Evolutionary conservation across 2,888 invertebrate genomes (phyloP), one percentile per base, ranked within the genome.

Genomic region (Patella ulyssiponensis): DNA sequence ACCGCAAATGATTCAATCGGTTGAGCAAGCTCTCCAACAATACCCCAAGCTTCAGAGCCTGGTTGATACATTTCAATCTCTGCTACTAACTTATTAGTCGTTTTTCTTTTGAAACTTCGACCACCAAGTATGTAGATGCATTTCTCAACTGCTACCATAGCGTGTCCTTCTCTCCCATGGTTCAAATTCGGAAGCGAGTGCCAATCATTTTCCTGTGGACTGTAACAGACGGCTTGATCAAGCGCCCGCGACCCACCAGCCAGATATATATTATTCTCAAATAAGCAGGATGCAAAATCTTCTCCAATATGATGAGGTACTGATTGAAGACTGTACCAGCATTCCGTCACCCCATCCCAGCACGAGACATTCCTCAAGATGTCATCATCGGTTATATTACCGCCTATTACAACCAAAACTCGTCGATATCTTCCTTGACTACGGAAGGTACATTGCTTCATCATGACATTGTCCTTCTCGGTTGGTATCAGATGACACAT

Each of bases 191-290:
- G 58, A 69, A 77, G 74, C 1, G 14, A 44, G 33, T 72, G 71
- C 80, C 80, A 80, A 17, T 69, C 52, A 52, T 80, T 80, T 27
- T 74, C 69, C 44, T 20, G 51, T 11, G 77, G 74, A n/a, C 51
- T 73, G 80, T 77, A 80, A 69, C 76, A 73, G 5, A 76, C 44
- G n/a, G 77, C 69, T 1, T 69, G 33, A 51, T 76, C 75, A 17
- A 77, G 73, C 9, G 71, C 72, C 20, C 76, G 69, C n/a, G 80
- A 80, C 1, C 80, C 80, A 14, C 80, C 80, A n/a, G 76, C 69
- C 20, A 80, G 71, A 56, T 80, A 80, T 23, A 80, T 44, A 58
- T 78, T 74, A 52, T 78, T 73, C 12, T 76, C 71, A 73, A 72
- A 76, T 4, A 69, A 70, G n/a, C 76, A 52, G 1, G 77, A 70